These are phyloP conservation scores for Terrapene triunguis DNA, from an alignment of 2,113 vertebrate genomes.

Conservation along the genomic window DNA sequence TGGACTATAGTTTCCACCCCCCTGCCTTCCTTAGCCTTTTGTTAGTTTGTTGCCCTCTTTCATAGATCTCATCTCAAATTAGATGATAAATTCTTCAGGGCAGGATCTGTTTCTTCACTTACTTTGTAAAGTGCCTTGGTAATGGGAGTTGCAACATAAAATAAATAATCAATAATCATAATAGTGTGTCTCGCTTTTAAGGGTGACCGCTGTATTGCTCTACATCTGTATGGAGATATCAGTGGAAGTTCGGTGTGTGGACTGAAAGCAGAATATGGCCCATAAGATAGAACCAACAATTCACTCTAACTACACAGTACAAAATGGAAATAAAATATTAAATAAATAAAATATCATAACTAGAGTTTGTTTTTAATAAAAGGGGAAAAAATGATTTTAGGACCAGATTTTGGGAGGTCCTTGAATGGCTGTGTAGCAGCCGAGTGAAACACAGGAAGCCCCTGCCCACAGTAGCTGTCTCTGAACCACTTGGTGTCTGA, in stretches of 20 bases:
- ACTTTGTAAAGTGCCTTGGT: not conserved
- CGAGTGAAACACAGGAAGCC: not conserved
- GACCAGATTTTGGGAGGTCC: not conserved
- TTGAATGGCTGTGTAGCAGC: not conserved
- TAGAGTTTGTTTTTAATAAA: not conserved
- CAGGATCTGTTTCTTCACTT: not conserved
- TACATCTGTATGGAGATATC: not conserved
- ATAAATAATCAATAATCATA: not conserved
- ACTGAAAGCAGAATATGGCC: not conserved
- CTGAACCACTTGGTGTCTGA: not conserved
- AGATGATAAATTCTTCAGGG: not conserved
- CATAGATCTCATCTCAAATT: not conserved
- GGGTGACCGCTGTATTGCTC: not conserved
- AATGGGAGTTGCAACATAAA: not conserved
- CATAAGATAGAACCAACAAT: not conserved
- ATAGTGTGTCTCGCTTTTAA: not conserved
- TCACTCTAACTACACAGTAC: not conserved
- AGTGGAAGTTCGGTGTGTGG: not conserved
- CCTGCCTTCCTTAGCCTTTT: not conserved
- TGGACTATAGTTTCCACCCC: not conserved
- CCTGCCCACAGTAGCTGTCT: not conserved
- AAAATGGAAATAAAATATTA: not conserved
- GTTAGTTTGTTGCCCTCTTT: not conserved
- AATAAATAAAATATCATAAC: not conserved
- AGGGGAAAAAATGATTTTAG: not conserved